These are phyloP conservation scores for Clanis bilineata DNA, from an alignment of 2,888 invertebrate species.

Conservation along the genomic window DNA sequence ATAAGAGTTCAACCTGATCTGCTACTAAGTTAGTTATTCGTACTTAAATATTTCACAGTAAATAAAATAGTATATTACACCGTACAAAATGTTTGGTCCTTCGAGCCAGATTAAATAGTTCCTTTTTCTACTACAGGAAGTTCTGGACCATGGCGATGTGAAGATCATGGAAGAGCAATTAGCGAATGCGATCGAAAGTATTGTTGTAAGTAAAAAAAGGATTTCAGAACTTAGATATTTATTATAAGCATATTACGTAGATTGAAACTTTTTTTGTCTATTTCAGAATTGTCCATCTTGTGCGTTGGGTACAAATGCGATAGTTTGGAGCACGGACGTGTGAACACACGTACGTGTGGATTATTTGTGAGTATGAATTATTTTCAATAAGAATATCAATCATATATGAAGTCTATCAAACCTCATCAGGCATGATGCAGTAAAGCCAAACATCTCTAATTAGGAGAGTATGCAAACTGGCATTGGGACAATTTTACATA, in stretches of 20 bases:
- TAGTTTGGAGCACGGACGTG: conserved; percentile 81
- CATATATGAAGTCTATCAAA: no score
- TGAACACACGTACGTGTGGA: conserved; percentile 49
- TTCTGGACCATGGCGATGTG: conserved; percentile 75
- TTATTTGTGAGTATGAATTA: conserved; percentile 49
- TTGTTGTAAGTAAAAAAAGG: conserved; percentile 67
- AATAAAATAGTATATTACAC: no score
- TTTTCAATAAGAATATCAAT: background rate
- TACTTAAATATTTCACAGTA: no score
- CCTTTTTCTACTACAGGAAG: conserved; percentile 61
- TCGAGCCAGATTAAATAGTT: background rate
- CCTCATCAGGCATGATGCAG: no score
- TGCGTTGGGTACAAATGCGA: conserved; percentile 80
- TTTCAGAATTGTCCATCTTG: conserved; percentile 81
- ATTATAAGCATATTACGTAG: no score
- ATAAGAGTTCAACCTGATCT: no score
- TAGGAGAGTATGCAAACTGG: no score
- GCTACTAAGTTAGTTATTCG: no score
- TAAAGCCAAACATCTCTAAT: no score
- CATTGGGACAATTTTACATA: no score
- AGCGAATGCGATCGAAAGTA: conserved; percentile 79
- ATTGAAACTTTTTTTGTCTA: conserved; percentile 16
- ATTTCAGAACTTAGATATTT: background rate
- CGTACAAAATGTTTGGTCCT: background rate
- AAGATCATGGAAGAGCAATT: conserved; percentile 79